Evolutionary conservation across 2,888 invertebrate species (phyloP).

Genomic region (Drosophila maculinotata): DNA sequence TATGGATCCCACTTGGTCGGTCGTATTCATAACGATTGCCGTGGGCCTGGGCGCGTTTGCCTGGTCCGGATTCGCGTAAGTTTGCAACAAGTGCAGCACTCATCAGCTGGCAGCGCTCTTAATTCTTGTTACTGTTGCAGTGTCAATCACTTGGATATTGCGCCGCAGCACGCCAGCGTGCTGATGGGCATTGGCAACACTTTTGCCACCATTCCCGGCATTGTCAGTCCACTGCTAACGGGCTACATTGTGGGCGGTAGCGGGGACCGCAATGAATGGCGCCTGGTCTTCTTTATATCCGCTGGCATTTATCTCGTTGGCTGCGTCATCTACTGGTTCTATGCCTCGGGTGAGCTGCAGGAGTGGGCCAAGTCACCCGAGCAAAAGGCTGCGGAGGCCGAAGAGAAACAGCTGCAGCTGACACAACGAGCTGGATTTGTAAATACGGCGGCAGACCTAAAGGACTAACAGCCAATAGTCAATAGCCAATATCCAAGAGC

Average conservation of each 20-base stretch:
- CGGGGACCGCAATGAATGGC: constrained; percentile 89
- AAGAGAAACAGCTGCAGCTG: constrained; percentile 68
- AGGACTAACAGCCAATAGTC: constrained; percentile 81
- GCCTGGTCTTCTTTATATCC: constrained; percentile 93
- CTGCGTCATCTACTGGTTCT: constrained; percentile 92
- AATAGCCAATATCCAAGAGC: too few species aligned
- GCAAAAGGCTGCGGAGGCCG: constrained; percentile 78
- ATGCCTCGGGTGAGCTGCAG: constrained; percentile 93
- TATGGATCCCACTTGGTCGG: constrained; percentile 88
- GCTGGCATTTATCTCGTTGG: constrained; percentile 93
- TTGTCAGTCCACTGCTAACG: constrained; percentile 93
- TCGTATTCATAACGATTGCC: constrained; percentile 94
- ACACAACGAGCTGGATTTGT: constrained; percentile 79
- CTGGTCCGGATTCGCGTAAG: constrained; percentile 95
- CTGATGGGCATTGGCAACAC: constrained; percentile 97
- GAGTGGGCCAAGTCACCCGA: constrained; percentile 89
- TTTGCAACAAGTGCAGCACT: constrained; percentile 19
- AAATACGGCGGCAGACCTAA: constrained; percentile 83
- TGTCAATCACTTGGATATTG: constrained; percentile 94
- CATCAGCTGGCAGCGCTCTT: neutral
- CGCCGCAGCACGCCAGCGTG: constrained; percentile 95
- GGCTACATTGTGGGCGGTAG: constrained; percentile 90
- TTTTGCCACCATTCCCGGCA: constrained; percentile 95
- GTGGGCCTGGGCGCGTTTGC: constrained; percentile 96
- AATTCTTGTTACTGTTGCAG: constrained; percentile 84